A percentile compares a stretch with the other conserved stretches of the same genome.
phyloP scores from a whole-genome alignment of 2,113 vertebrate species.

The Cyanoramphus novaezelandiae region DNA sequence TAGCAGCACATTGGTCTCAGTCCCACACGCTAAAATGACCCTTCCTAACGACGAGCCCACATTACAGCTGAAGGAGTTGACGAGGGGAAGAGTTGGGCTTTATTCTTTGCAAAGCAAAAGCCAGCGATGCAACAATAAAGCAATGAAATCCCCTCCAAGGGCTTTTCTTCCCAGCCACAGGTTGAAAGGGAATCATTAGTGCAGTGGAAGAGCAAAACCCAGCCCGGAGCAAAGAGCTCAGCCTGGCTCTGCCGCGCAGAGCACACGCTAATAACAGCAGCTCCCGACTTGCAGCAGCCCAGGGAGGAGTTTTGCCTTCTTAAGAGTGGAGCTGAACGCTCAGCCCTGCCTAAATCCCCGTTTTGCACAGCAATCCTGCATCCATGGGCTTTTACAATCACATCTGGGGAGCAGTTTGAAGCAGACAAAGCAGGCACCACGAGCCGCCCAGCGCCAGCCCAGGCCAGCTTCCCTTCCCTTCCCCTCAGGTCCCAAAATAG shows the following conservation, averaged over 20 bases:
- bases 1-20: neutral
- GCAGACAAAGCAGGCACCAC: neutral
- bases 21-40: neutral
- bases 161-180: neutral
- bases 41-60: neutral
- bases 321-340: neutral
- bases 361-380: neutral
- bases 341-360: neutral
- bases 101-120: neutral
- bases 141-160: neutral
- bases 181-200: neutral
- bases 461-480: neutral
- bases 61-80: neutral
- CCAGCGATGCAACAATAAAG: neutral
- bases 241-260: neutral
- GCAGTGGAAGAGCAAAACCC: neutral
- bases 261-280: neutral
- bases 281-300: rapidly evolving
- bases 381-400: rapidly evolving
- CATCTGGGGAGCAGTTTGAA: neutral
- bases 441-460: neutral
- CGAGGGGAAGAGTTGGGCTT: neutral
- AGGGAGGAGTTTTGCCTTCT: neutral
- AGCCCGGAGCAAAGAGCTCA: neutral
- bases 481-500: neutral